Base-by-base conservation (phyloP, 2,797 vertebrate genomes). In the Urophycis tenuis region DNA sequence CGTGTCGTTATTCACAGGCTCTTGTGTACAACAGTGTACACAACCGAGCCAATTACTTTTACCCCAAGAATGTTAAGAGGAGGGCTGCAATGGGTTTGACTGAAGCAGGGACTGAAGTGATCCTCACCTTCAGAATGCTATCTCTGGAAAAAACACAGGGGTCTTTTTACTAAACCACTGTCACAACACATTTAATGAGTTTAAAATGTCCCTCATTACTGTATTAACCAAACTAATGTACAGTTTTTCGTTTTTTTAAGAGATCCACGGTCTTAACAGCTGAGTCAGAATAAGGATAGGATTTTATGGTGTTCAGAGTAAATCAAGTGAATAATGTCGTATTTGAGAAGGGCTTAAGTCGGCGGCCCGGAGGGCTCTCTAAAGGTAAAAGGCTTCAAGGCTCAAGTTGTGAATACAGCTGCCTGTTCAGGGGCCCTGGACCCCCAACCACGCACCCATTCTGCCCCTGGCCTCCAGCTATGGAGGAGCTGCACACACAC, bases 381-480 rank as follows among this genome's bases (percentile, higher is more conserved):
- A 84, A 87, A 87, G 78, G 80, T 78, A 34, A 75, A 75, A 80
- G 87, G 88, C 88, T 89, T 75, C 85, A 86, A 81, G 84, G 74
- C 64, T 49, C 17, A 86, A 79, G 87, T 84, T 85, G 87, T 86
- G 90, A 90, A 90, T 91, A 88, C 89, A 91, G 91, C 90, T 92
- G 91, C 84, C 87, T 85, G 81, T 89, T 90, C 74, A 89, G 74
- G 72, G 74, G 64, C 6, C 17, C 74, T 31, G 25, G 45, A 72
- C 77, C 81, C 81, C 75, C 53, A 36, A 19, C 41, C 72, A 84
- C 53, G 80, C 78, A 71, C 75, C 79, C 77, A 83, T 79, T 78
- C 83, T 81, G 78, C 80, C 87, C 81, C 85, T 81, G 80, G 85
- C 85, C 79, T 81, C 74, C 71, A 81, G 79, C 79, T 25, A 80